phyloP scores from a whole-genome alignment of 2,888 invertebrate species.

The Polymixis flavicincta region DNA sequence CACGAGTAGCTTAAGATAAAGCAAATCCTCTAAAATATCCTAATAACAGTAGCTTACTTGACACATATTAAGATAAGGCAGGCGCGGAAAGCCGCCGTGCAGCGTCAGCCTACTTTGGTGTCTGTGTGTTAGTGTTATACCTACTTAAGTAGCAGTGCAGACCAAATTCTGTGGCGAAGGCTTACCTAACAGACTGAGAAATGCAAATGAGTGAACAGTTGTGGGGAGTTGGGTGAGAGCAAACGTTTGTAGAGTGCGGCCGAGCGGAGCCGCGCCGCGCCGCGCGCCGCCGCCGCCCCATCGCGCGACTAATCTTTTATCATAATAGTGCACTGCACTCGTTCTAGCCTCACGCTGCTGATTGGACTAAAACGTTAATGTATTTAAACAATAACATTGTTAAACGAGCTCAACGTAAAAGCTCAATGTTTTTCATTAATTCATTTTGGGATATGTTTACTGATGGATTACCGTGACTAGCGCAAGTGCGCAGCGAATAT shows the following conservation, averaged over 20 bases:
- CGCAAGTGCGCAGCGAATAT: slow-evolving; percentile 35
- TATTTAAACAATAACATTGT: slow-evolving; percentile 56
- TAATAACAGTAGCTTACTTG: slow-evolving; percentile 46
- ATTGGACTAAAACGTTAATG: slow-evolving; percentile 56
- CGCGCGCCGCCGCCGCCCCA: slow-evolving; percentile 55
- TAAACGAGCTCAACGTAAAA: slow-evolving; percentile 23
- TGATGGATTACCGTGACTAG: slow-evolving; percentile 58
- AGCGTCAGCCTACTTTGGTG: slow-evolving; percentile 52
- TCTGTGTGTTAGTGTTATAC: slow-evolving; percentile 59
- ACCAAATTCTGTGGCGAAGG: slow-evolving; percentile 71
- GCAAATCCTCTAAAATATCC: slow-evolving; percentile 52
- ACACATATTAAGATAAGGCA: slow-evolving; percentile 51
- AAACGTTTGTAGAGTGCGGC: slow-evolving; percentile 75
- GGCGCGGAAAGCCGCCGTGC: slow-evolving; percentile 36
- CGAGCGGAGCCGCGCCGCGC: slow-evolving; percentile 47
- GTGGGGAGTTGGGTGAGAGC: slow-evolving; percentile 74
- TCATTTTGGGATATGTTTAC: slow-evolving; percentile 46
- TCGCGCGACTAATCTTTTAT: slow-evolving; percentile 77
- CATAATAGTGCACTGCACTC: slow-evolving; percentile 73
- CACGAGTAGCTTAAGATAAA: slow-evolving; percentile 43
- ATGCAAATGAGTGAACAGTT: slow-evolving; percentile 82
- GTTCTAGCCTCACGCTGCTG: slow-evolving; percentile 54
- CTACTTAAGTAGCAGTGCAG: slow-evolving; percentile 60
- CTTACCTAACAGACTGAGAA: slow-evolving; percentile 76
- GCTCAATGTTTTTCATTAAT: slow-evolving; percentile 43